Conservation (phyloP, 2,113 vertebrate genomes). For the Strigops habroptila region DNA sequence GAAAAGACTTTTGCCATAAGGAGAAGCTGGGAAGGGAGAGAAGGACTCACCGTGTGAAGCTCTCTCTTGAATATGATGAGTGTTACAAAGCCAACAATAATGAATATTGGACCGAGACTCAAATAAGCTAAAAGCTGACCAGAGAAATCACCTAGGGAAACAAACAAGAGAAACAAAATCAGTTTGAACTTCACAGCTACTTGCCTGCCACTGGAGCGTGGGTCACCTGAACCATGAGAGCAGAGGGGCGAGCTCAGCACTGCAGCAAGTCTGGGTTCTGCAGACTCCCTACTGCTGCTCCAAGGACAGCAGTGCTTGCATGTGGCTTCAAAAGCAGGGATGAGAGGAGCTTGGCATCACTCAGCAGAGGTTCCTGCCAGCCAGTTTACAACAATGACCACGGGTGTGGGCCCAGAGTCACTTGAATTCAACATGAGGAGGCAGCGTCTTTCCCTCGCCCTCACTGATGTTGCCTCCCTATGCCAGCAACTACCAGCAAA, state of each 20-base stretch:
- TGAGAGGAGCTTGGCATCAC: not conserved
- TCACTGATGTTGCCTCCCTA: not conserved
- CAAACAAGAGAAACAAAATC: slow-evolving; percentile 34
- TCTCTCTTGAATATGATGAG: slow-evolving; percentile 98
- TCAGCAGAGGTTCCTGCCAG: not conserved
- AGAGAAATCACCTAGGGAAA: slow-evolving; percentile 86
- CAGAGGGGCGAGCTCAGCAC: not conserved
- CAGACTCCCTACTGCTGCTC: not conserved
- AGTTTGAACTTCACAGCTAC: not conserved
- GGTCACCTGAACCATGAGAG: not conserved
- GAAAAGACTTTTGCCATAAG: not conserved
- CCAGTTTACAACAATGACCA: not conserved
- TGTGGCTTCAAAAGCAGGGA: not conserved
- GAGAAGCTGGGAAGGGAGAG: not conserved
- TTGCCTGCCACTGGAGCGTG: not conserved
- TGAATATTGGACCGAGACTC: slow-evolving; percentile 89
- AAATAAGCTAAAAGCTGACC: slow-evolving; percentile 90
- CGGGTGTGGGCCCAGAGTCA: not conserved
- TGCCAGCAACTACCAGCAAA: not conserved
- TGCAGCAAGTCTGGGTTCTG: not conserved
- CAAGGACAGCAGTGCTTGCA: not conserved
- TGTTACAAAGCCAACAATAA: slow-evolving; percentile 92
- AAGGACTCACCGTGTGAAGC: slow-evolving; percentile 91
- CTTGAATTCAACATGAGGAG: not conserved
- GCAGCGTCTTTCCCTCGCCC: not conserved